Conservation (phyloP, 2,888 invertebrate genomes). For the Choristoneura rosaceana region DNA sequence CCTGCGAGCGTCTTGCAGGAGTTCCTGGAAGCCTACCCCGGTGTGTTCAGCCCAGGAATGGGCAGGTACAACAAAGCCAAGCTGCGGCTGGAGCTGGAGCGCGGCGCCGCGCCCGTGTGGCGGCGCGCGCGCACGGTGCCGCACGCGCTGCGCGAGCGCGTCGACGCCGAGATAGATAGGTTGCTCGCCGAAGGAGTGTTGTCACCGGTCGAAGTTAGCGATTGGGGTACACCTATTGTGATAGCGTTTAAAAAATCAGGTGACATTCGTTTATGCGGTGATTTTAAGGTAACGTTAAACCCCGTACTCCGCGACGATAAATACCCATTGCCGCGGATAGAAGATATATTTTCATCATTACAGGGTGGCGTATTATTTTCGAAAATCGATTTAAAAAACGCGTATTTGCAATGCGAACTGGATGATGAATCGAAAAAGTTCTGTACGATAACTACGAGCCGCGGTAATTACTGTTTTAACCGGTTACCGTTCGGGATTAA, state of each 20-base stretch:
- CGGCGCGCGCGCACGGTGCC: neutral
- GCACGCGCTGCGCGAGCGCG: slow-evolving; percentile 1
- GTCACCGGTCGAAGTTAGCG: neutral
- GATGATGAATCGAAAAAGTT: slow-evolving; percentile 30
- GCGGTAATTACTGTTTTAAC: slow-evolving; percentile 34
- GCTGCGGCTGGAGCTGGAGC: slow-evolving; percentile 3
- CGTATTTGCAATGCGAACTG: slow-evolving; percentile 35
- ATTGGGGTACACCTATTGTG: slow-evolving; percentile 42
- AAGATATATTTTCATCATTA: slow-evolving; percentile 41
- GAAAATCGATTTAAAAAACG: slow-evolving; percentile 41
- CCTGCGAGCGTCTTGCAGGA: neutral
- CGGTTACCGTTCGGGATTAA: slow-evolving; percentile 39
- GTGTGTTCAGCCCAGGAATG: neutral
- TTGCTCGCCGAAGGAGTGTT: neutral
- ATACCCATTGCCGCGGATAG: slow-evolving; percentile 41
- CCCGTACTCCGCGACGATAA: slow-evolving; percentile 36
- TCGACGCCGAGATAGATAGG: slow-evolving; percentile 2
- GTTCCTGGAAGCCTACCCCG: slow-evolving; percentile 7
- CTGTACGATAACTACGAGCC: slow-evolving; percentile 31
- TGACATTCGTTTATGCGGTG: slow-evolving; percentile 41
- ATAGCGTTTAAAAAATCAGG: slow-evolving; percentile 39
- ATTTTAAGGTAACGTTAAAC: slow-evolving; percentile 42
- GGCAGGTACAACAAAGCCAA: slow-evolving; percentile 3
- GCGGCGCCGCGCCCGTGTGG: slow-evolving; percentile 2
- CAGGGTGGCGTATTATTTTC: slow-evolving; percentile 35